phyloP scores from a whole-genome alignment of 2,888 invertebrate genomes.

The Arctia plantaginis region DNA sequence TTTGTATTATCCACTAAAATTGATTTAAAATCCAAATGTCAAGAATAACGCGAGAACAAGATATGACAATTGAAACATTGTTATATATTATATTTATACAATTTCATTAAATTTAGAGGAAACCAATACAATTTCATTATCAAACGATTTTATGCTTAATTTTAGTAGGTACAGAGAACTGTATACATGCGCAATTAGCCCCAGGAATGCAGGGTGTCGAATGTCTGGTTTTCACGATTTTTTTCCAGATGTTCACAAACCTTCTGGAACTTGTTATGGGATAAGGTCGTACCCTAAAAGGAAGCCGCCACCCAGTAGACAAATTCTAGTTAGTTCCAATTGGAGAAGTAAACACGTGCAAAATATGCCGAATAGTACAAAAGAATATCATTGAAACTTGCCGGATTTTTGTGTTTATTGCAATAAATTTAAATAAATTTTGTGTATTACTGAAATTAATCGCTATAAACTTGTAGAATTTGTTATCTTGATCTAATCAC shows the following conservation, averaged over 20 bases:
- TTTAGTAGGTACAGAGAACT: not conserved
- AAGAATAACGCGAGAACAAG: not conserved
- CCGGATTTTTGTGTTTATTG: not conserved
- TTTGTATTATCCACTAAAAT: conserved; percentile 13
- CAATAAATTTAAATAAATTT: not conserved
- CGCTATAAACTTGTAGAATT: not conserved
- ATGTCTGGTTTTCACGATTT: not conserved
- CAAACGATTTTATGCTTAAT: too few species aligned
- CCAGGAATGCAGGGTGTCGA: not conserved
- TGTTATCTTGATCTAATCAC: not conserved
- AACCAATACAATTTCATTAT: too few species aligned
- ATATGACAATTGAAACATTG: not conserved
- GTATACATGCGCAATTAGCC: not conserved
- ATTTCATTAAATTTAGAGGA: too few species aligned
- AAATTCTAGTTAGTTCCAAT: not conserved
- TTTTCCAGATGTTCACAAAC: not conserved
- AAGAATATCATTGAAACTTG: not conserved
- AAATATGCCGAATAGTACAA: not conserved
- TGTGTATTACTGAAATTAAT: not conserved
- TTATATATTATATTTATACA: too few species aligned
- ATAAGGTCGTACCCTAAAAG: not conserved
- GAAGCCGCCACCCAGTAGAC: not conserved
- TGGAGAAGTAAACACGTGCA: not conserved
- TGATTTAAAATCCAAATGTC: conserved; percentile 10
- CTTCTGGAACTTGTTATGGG: not conserved